These are phyloP conservation scores for Meloe dianella DNA, from an alignment of 2,888 invertebrate genomes.

Conservation along the genomic window DNA sequence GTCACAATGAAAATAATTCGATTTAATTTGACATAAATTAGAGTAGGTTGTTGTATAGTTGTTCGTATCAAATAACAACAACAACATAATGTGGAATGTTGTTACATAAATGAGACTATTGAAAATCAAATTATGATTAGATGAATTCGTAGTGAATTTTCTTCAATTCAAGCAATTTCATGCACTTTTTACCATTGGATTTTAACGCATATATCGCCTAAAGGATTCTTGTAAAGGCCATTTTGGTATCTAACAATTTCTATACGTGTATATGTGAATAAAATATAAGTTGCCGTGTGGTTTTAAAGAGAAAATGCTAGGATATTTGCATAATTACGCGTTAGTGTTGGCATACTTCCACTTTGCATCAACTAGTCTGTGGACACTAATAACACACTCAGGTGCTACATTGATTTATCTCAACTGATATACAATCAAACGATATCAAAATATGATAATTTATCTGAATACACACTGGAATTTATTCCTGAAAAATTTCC, in stretches of 20 bases:
- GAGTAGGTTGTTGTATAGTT: constrained; percentile 14
- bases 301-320: constrained; percentile 38
- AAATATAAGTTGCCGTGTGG: constrained; percentile 35
- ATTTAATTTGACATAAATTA: constrained; percentile 25
- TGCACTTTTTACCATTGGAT: not conserved
- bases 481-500: not conserved
- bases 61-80: constrained; percentile 18
- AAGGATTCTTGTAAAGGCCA: not conserved
- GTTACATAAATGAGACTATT: constrained; percentile 6
- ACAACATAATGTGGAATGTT: not conserved
- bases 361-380: constrained; percentile 37
- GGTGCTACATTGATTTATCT: constrained; percentile 45
- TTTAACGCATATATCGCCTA: not conserved
- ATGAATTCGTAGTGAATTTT: not conserved
- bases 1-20: constrained; percentile 29
- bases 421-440: constrained; percentile 29
- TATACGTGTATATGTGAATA: constrained; percentile 2
- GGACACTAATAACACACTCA: constrained; percentile 46
- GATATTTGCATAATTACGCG: constrained; percentile 48
- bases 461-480: constrained; percentile 14
- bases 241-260: constrained; percentile 1
- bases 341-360: constrained; percentile 47
- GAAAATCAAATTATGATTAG: not conserved
- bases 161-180: not conserved
- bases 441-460: constrained; percentile 24